phyloP scores from a whole-genome alignment of 2,797 vertebrate species.

The Epinephelus awoara region DNA sequence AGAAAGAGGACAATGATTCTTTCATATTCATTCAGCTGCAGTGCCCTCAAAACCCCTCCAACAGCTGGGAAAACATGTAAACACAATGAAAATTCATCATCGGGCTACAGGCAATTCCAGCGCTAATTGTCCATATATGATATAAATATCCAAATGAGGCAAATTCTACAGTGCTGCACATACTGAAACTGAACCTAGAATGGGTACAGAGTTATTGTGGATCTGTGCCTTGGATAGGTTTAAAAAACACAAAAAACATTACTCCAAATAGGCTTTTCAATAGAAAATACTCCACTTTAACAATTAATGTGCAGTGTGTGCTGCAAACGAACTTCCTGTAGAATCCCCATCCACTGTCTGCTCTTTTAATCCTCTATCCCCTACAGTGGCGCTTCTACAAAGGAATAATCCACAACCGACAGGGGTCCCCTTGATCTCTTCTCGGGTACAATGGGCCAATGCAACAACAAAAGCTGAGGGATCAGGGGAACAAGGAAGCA shows the following conservation, averaged over 20 bases:
- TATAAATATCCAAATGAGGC: constrained; percentile 48
- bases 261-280: constrained; percentile 41
- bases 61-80: constrained; percentile 64
- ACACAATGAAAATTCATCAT: constrained; percentile 66
- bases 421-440: constrained; percentile 83
- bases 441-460: constrained; percentile 80
- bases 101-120: constrained; percentile 46
- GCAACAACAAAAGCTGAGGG: constrained; percentile 80
- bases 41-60: constrained; percentile 41
- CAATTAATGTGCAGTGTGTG: constrained; percentile 63
- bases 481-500: constrained; percentile 82
- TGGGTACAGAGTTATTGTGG: constrained; percentile 1
- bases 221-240: constrained; percentile 1
- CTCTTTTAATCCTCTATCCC: constrained; percentile 83
- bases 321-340: constrained; percentile 76
- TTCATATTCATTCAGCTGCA: constrained; percentile 53
- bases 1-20: constrained; percentile 45
- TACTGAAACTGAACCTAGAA: constrained; percentile 33
- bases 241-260: constrained; percentile 26
- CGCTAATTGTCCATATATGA: constrained; percentile 49
- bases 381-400: constrained; percentile 80
- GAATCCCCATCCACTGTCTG: constrained; percentile 77
- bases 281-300: constrained; percentile 63
- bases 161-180: constrained; percentile 21
- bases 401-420: constrained; percentile 83